phyloP scores from a whole-genome alignment of 1,140 invertebrate genomes.

The Drosophila takahashii region DNA sequence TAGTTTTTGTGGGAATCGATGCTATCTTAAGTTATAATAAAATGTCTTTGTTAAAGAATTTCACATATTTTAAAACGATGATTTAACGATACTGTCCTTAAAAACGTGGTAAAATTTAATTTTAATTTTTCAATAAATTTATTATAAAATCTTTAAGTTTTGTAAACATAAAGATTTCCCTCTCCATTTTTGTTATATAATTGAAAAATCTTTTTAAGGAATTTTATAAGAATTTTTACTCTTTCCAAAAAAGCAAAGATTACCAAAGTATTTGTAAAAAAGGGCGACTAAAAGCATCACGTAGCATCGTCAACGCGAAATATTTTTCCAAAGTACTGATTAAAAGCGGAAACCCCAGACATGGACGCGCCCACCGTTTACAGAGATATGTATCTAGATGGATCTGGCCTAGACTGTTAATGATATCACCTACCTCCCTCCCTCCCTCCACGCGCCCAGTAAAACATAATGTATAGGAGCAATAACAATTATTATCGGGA shows the following conservation, averaged over 20 bases:
- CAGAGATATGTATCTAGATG: slow-evolving; percentile 23
- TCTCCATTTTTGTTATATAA: too few species aligned
- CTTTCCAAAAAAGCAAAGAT: too few species aligned
- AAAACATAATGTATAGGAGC: slow-evolving; percentile 35
- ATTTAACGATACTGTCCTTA: too few species aligned
- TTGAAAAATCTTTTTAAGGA: too few species aligned
- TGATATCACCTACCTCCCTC: not conserved
- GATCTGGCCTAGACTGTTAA: slow-evolving; percentile 47
- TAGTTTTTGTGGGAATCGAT: not conserved
- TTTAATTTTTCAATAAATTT: too few species aligned
- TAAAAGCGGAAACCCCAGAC: slow-evolving; percentile 29
- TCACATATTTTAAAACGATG: not conserved
- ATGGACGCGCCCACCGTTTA: slow-evolving; percentile 24
- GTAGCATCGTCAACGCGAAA: not conserved
- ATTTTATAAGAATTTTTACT: not conserved
- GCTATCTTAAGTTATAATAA: not conserved
- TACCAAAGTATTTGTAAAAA: not conserved
- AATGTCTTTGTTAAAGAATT: not conserved
- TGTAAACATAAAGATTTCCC: too few species aligned
- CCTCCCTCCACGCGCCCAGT: not conserved
- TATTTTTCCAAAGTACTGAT: slow-evolving; percentile 3
- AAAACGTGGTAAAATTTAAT: too few species aligned
- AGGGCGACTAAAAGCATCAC: slow-evolving; percentile 1
- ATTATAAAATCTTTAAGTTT: too few species aligned
- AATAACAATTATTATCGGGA: slow-evolving; percentile 49